Percentiles rank a stretch among this genome's conserved stretches.
These are phyloP conservation scores for Atlantisia rogersi DNA, from an alignment of 2,113 vertebrate species.

Conservation along the genomic window DNA sequence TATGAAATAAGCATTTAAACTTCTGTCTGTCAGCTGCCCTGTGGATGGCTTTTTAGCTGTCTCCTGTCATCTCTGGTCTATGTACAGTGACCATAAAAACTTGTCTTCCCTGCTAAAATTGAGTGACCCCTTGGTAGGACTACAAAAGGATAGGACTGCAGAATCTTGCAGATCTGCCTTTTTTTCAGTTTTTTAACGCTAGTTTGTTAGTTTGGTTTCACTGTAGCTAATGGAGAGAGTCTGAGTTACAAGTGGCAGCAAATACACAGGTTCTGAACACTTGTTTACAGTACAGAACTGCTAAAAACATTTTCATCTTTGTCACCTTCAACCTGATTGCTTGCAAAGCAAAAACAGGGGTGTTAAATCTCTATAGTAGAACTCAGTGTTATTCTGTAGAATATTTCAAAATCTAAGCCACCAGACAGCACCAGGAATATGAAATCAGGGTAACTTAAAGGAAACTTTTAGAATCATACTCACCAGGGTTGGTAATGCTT, in stretches of 20 bases:
- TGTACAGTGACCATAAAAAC: not conserved
- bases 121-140: not conserved
- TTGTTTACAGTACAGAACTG: not conserved
- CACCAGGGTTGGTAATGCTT: slow-evolving; percentile 40
- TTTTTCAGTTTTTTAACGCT: not conserved
- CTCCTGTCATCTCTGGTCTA: not conserved
- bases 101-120: not conserved
- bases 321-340: not conserved
- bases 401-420: not conserved
- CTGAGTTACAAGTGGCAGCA: not conserved
- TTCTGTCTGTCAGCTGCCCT: not conserved
- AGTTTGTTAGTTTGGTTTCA: not conserved
- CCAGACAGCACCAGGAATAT: not conserved
- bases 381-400: not conserved
- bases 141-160: not conserved
- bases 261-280: not conserved
- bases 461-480: slow-evolving; percentile 6
- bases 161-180: not conserved
- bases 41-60: not conserved
- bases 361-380: not conserved
- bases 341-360: not conserved
- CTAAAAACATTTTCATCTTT: not conserved
- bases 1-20: not conserved
- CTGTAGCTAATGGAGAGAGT: not conserved
- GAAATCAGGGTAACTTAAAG: not conserved